Evolutionary conservation across 2,113 vertebrate species (phyloP), one percentile per base, ranked within the genome.

Genomic region (Cottus gobio): DNA sequence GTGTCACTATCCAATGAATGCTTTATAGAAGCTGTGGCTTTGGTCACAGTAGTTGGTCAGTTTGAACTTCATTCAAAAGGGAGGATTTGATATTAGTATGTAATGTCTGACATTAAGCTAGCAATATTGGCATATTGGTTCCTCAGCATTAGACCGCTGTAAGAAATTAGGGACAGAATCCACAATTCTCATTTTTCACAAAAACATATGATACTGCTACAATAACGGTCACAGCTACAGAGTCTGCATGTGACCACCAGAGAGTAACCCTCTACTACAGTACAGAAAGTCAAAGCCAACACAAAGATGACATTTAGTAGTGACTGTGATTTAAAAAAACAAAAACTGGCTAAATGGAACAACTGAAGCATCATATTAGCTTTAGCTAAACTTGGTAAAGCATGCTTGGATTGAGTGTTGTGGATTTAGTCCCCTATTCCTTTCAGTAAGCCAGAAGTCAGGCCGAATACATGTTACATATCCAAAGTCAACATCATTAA

Each of bases 161-260:
- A 62, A 63, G 26, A 68, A 61, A 63, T 70, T 26, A 42, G 30
- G 5, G 36, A 69, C 20, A 62, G 20, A 52, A 68, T 31, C 24
- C 46, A 18, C 39, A 58, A 9, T 39, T 20, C 2, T 39, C 5
- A 26, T 64, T 52, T 37, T 18, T 0, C 42, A 30, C 3, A 46
- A 37, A 71, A 57, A 11, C 44, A 8, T 31, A 28, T 62, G 10
- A 9, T 31, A 1, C 34, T 42, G 30, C 31, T 16, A 20, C 8
- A 24, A 15, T 52, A 20, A n/a, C 5, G 8, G 15, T 37, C 31
- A 57, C 11, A 42, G 37, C 24, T 44, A n/a, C 10, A n/a, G 34
- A 46, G 28, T 15, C 39, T 37, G 16, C 44, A 36, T 26, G 28
- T 26, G 44, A 28, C 42, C 26, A 63, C 22, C 22, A 26, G 22